Percentiles rank a stretch among this genome's conserved stretches.
Conservation (phyloP, 2,888 invertebrate species). For the Euplagia quadripunctaria region DNA sequence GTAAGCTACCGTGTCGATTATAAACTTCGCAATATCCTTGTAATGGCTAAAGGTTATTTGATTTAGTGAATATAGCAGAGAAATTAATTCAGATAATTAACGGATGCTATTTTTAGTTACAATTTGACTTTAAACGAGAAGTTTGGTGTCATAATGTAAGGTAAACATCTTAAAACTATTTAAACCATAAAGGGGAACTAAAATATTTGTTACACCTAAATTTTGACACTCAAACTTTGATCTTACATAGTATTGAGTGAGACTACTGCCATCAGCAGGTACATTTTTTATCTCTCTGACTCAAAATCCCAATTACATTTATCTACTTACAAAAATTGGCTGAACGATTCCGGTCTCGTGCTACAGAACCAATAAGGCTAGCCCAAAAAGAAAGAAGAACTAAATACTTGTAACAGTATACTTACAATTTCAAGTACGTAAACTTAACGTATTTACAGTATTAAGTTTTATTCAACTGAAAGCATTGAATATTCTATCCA, state of each 20-base stretch:
- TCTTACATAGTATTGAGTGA: neutral
- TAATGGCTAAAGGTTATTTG: neutral
- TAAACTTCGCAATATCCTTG: neutral
- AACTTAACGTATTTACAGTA: neutral
- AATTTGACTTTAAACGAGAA: neutral
- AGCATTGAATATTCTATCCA: neutral
- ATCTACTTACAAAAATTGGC: too few species aligned
- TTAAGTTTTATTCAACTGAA: neutral
- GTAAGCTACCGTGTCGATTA: slow-evolving; percentile 13
- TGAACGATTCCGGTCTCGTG: too few species aligned
- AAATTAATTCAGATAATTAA: neutral
- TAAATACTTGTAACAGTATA: neutral
- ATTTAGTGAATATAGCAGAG: neutral
- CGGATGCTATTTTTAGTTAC: neutral
- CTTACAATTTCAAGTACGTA: neutral
- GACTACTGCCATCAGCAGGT: neutral
- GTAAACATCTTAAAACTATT: neutral
- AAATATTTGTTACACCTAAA: neutral
- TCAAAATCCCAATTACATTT: too few species aligned
- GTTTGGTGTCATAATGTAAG: neutral
- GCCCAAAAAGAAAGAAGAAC: neutral
- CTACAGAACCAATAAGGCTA: neutral
- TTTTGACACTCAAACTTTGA: too few species aligned
- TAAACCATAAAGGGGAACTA: neutral
- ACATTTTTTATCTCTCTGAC: neutral